These are phyloP conservation scores for Musca domestica DNA, from an alignment of 1,140 invertebrate genomes.

Conservation along the genomic window DNA sequence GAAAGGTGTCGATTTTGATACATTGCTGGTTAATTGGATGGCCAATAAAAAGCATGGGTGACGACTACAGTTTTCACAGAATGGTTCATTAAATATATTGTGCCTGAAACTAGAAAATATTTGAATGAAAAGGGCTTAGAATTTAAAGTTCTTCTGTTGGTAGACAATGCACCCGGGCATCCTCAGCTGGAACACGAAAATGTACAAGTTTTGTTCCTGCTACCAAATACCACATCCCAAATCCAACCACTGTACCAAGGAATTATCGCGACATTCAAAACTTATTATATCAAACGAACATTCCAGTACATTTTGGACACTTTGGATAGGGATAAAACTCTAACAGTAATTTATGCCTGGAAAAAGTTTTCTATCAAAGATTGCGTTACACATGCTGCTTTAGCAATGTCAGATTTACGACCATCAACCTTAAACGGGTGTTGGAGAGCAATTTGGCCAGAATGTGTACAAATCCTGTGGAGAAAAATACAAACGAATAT, in stretches of 20 bases:
- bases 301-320: constrained; percentile 27
- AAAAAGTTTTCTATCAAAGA: constrained; percentile 27
- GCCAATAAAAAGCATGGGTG: background rate
- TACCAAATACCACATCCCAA: constrained; percentile 44
- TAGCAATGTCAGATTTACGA: constrained; percentile 16
- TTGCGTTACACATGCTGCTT: constrained; percentile 21
- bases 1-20: no score
- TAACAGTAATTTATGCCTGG: constrained; percentile 23
- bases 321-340: constrained; percentile 10
- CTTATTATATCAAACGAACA: constrained; percentile 39
- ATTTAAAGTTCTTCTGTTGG: background rate
- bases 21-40: background rate
- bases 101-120: background rate
- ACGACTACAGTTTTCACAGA: background rate
- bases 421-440: constrained; percentile 27
- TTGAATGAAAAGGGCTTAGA: background rate
- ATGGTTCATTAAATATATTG: background rate
- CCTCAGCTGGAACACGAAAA: constrained; percentile 30
- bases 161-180: background rate
- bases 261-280: constrained; percentile 49
- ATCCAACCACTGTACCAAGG: constrained; percentile 53
- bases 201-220: constrained; percentile 40
- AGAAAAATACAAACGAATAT: constrained; percentile 19
- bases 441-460: constrained; percentile 28
- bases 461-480: constrained; percentile 24